Percentiles rank a stretch among this genome's conserved stretches.
phyloP scores from a whole-genome alignment of 2,797 vertebrate genomes.

The Graptemys geographica region DNA sequence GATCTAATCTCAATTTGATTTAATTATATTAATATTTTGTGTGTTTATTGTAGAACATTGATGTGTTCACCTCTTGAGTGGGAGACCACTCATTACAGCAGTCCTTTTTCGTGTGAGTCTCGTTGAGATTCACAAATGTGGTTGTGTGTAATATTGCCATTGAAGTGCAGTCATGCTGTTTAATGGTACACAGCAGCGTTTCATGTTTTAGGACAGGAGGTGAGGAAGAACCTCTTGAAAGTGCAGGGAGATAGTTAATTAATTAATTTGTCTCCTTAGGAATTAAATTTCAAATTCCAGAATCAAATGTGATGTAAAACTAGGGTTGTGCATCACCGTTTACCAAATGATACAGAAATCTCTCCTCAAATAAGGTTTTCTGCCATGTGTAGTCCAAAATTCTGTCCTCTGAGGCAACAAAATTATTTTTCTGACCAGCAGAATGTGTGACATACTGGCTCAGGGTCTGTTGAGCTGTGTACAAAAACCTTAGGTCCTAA shows the following conservation, averaged over 20 bases:
- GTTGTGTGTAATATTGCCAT: rapidly evolving
- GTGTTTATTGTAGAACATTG: rapidly evolving
- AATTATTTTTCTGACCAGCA: neutral
- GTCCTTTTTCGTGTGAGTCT: rapidly evolving
- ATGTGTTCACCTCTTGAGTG: neutral
- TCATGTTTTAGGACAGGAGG: neutral
- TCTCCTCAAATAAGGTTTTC: neutral
- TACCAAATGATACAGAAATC: neutral
- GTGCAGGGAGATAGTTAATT: neutral
- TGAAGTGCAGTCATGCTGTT: neutral
- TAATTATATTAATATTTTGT: neutral
- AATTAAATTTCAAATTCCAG: neutral
- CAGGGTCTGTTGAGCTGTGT: neutral
- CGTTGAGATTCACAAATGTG: neutral
- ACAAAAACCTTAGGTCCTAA: neutral
- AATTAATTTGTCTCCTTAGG: neutral
- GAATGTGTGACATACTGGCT: neutral
- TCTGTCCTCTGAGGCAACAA: neutral
- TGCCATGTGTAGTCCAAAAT: neutral
- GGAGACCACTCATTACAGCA: neutral
- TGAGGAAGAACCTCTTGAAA: neutral
- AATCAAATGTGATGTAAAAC: neutral
- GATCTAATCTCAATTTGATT: neutral
- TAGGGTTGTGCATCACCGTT: neutral
- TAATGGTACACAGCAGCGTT: neutral